phyloP scores from a whole-genome alignment of 2,797 vertebrate species.

The Cyclopterus lumpus region DNA sequence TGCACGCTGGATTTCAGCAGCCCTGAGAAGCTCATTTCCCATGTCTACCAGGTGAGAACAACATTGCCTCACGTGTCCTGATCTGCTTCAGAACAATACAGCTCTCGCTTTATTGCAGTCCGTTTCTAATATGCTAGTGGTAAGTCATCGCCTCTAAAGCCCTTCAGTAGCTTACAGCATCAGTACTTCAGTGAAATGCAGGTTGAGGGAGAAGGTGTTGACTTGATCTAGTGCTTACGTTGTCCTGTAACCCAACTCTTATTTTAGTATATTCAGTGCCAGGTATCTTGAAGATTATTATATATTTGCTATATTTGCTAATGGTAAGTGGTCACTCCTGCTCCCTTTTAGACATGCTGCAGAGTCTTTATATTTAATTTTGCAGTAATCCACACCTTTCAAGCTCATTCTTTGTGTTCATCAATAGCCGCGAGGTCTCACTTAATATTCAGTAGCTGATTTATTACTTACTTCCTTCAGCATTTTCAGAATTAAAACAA shows the following conservation, averaged over 20 bases:
- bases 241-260: slow-evolving; percentile 2
- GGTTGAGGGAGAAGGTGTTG: background rate
- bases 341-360: background rate
- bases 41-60: slow-evolving; percentile 93
- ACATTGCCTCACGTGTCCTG: background rate
- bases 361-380: background rate
- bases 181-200: slow-evolving; percentile 2
- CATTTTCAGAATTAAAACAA: background rate
- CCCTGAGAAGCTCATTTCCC: slow-evolving; percentile 93
- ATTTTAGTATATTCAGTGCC: background rate
- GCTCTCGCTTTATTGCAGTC: slow-evolving; percentile 13
- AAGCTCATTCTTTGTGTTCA: background rate
- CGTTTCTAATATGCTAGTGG: slow-evolving; percentile 23
- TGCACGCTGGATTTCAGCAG: slow-evolving; percentile 94
- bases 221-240: slow-evolving; percentile 11
- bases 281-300: background rate
- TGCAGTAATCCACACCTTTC: background rate
- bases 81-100: slow-evolving; percentile 19
- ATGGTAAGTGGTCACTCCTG: background rate
- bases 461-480: slow-evolving; percentile 4
- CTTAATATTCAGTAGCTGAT: slow-evolving; percentile 1
- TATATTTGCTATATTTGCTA: background rate
- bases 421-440: background rate
- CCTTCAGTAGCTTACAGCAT: slow-evolving; percentile 27
- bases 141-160: slow-evolving; percentile 47